Evolutionary conservation across 2,113 vertebrate genomes (phyloP), one percentile per base, ranked within the genome.

Genomic region (Gulo gulo): DNA sequence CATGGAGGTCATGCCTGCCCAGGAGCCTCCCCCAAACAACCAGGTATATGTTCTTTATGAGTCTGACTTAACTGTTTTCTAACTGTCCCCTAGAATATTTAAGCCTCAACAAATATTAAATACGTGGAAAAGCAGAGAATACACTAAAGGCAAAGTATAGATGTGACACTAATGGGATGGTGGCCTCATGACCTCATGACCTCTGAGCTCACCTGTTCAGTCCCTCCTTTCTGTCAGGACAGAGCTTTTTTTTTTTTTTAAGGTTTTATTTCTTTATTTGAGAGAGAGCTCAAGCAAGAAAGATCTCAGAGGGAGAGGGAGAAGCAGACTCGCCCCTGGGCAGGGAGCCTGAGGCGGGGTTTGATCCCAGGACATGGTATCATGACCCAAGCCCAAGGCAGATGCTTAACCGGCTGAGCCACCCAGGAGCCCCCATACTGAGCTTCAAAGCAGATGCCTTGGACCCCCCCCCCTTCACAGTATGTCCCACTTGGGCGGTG

Each of bases 391-490:
- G 29, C 63, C 29, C 6, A 65, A 65, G 29, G 2, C 29, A 65
- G 13, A 65, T 6, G 6, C 63, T 15, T 65, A 65, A 63, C 63
- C 29, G 1, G 29, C 63, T 65, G 29, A 65, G 63, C 29, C 63
- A 65, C 63, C 63, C 63, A 65, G 63, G 29, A 0, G 2, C 29
- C 13, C 29, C 63, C 14, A 1, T 3, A 11, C 20, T 63, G 42
- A 10, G 61, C 59, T 47, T 18, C 26, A 63, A 83, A 13, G 26
- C 36, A n/a, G 36, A 11, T 7, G 4, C 10, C 81, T 69, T 3
- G 7, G 50, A 23, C 21, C 16, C 4, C 50, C 4, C 50, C 52
- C 36, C 0, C 39, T 55, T 45, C 1, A 47, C 2, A 4, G 21
- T 23, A 21, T 2, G 61, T n/a, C 57, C 57, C 7, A 31, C 2